Conservation (phyloP, 2,888 invertebrate species). For the Gibbula magus region DNA sequence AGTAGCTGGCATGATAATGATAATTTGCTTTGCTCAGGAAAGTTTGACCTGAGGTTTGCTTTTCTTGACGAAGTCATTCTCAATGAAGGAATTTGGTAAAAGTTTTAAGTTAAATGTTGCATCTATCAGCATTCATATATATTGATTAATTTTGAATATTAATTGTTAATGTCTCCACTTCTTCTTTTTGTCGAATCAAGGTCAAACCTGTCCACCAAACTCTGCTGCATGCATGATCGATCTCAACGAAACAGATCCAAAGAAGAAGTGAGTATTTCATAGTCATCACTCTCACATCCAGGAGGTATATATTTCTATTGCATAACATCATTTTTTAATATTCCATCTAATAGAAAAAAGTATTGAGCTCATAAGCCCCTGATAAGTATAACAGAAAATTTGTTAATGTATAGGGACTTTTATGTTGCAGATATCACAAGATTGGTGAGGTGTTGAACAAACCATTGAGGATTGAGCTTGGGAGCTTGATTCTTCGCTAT, state of each 20-base stretch:
- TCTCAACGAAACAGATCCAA: conserved; percentile 40
- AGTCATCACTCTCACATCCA: background rate
- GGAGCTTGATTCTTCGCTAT: conserved; percentile 53
- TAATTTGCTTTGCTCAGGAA: too few species aligned
- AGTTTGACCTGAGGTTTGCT: too few species aligned
- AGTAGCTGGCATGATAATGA: too few species aligned
- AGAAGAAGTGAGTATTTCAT: conserved; percentile 49
- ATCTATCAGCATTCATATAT: too few species aligned
- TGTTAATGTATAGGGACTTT: background rate
- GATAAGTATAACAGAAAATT: background rate
- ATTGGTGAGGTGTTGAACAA: conserved; percentile 56
- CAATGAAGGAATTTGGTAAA: too few species aligned
- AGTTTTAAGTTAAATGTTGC: too few species aligned
- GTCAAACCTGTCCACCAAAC: conserved; percentile 62
- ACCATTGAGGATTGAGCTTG: conserved; percentile 49
- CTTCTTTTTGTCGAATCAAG: conserved; percentile 32
- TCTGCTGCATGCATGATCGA: conserved; percentile 65
- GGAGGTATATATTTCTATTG: background rate
- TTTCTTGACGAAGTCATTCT: too few species aligned
- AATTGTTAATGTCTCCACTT: too few species aligned
- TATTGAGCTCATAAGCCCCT: background rate
- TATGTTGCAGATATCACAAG: conserved; percentile 53
- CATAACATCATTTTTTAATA: background rate
- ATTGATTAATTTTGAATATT: too few species aligned
- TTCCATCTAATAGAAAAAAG: background rate